Conservation (phyloP, 2,888 invertebrate species). For the Tenthredo livida region DNA sequence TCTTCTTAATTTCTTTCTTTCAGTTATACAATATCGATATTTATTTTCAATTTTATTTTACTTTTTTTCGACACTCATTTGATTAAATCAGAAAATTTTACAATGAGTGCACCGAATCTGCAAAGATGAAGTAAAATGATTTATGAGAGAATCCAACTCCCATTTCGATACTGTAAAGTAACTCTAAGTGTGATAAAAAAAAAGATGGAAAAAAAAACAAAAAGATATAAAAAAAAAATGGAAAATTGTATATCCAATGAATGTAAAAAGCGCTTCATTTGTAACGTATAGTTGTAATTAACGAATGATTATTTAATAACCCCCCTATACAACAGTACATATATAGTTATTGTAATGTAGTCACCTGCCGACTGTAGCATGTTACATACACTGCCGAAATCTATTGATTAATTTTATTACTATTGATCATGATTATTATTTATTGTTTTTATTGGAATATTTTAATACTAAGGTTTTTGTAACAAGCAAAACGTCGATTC, state of each 20-base stretch:
- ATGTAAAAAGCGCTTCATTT: slow-evolving; percentile 65
- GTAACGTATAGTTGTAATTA: slow-evolving; percentile 69
- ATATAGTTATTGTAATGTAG: slow-evolving; percentile 72
- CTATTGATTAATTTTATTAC: slow-evolving; percentile 76
- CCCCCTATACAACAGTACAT: slow-evolving; percentile 64
- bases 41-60: not conserved
- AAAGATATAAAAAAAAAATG: slow-evolving; percentile 17
- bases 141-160: slow-evolving; percentile 21
- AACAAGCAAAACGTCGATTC: slow-evolving; percentile 63
- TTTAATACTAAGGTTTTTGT: slow-evolving; percentile 78
- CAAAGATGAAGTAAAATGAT: slow-evolving; percentile 24
- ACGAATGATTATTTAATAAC: slow-evolving; percentile 73
- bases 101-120: not conserved
- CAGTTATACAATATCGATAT: slow-evolving; percentile 21
- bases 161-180: slow-evolving; percentile 4
- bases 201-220: not conserved
- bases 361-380: slow-evolving; percentile 72
- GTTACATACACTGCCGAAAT: slow-evolving; percentile 77
- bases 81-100: slow-evolving; percentile 18
- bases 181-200: slow-evolving; percentile 34
- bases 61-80: not conserved
- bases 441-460: slow-evolving; percentile 77
- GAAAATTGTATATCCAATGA: slow-evolving; percentile 56
- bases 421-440: slow-evolving; percentile 77
- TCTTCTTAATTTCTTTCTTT: not conserved